Evolutionary conservation across 2,113 vertebrate genomes (phyloP), one percentile per base, ranked within the genome.

Genomic region (Ameiurus melas): DNA sequence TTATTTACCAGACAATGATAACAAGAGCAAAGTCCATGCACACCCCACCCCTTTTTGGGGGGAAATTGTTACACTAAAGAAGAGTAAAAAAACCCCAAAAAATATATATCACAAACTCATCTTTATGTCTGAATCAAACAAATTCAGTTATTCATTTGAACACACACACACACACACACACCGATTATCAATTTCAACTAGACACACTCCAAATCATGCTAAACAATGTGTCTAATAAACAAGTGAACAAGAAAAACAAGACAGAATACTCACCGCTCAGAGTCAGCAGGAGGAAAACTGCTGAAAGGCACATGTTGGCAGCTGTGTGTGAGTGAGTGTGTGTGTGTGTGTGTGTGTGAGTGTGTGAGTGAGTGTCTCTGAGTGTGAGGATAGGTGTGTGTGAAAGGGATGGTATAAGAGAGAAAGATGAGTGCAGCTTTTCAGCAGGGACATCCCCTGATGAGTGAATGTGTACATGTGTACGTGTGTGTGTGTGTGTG

Each of bases 251-350:
- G 68, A 36, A 75, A 57, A 30, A 33, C 20, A 71, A 64, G 25
- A 27, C 20, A 33, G 12, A 87, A 80, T 36, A 17, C 95, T 96
- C 89, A 96, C 95, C 94, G 53, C 91, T 87, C 22, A 93, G 43
- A 43, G 82, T 66, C 39, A 94, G 62, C 80, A 96, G 86, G 84
- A 94, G 84, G 53, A 89, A 75, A 43, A 81, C 88, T 86, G 83
- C 86, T 64, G 92, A 90, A 87, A 92, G 90, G 70, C 89, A 86
- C 95, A 96, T 96, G 87, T 55, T 94, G 90, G 87, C 90, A 92
- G 89, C 73, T 90, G 86, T 86, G 86, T 89, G 64, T 88, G 64
- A 85, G 78, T 85, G 78, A 33, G 79, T 88, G 47, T 57, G 53
- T 85, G 77, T 84, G 87, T 80, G 80, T 89, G 55, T 80, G 75